A percentile compares a stretch with the other conserved stretches of the same genome.
Conservation (phyloP, 2,113 vertebrate genomes). For the Kobus ellipsiprymnus region DNA sequence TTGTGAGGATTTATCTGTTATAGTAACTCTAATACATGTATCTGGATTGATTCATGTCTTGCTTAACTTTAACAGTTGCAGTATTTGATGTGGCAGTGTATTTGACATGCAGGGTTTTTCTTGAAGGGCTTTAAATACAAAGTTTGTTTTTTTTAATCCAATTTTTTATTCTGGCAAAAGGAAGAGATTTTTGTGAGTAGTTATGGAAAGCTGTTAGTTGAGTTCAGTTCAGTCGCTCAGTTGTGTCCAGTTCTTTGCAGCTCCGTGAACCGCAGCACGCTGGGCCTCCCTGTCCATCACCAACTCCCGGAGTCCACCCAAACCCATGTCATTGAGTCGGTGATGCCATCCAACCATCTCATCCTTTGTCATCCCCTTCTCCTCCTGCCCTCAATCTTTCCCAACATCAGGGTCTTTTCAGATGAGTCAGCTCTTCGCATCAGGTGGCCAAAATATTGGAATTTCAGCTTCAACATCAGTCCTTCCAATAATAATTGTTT, state of each 20-base stretch:
- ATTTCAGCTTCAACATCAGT: neutral
- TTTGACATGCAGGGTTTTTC: neutral
- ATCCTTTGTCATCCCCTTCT: neutral
- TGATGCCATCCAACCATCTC: neutral
- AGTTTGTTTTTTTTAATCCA: neutral
- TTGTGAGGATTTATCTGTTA: neutral
- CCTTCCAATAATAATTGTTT: neutral
- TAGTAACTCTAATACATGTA: neutral
- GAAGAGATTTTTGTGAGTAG: neutral
- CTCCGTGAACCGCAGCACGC: neutral
- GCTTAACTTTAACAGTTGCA: neutral
- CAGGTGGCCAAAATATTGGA: neutral
- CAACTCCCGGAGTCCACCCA: neutral
- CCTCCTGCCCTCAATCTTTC: neutral
- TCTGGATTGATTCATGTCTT: neutral
- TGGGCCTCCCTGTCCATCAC: neutral
- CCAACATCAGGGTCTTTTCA: neutral
- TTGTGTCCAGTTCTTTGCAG: rapidly evolving
- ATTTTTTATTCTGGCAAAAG: conserved; percentile 10
- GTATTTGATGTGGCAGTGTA: neutral
- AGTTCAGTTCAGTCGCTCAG: neutral
- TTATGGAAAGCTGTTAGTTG: neutral
- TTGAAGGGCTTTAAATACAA: conserved; percentile 18
- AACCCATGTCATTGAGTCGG: neutral
- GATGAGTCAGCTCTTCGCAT: neutral